phyloP scores from a whole-genome alignment of 2,113 vertebrate species.

The Hippocampus abdominalis region DNA sequence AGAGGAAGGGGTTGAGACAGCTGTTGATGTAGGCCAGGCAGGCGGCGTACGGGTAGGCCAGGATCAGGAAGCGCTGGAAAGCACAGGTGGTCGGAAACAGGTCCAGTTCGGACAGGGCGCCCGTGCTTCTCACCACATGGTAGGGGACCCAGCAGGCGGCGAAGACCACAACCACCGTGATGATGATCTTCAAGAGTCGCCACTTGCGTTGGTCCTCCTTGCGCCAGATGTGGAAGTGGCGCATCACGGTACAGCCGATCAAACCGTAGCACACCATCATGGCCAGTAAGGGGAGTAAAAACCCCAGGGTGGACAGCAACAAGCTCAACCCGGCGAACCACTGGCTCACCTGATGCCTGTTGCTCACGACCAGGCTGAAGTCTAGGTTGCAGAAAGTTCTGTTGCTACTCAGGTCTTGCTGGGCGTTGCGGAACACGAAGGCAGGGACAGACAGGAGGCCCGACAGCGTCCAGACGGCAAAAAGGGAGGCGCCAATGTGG shows the following conservation, averaged over 20 bases:
- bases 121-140: constrained; percentile 79
- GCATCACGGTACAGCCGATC: constrained; percentile 77
- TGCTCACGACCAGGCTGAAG: constrained; percentile 64
- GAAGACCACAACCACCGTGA: too few relatives aligned
- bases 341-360: constrained; percentile 42
- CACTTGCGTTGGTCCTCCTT: constrained; percentile 75
- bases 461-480: constrained; percentile 74
- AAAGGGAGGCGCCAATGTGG: constrained; percentile 59
- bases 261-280: constrained; percentile 82
- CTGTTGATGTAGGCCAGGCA: constrained; percentile 84
- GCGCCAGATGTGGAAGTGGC: constrained; percentile 77
- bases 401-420: constrained; percentile 50
- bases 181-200: constrained; percentile 66
- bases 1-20: constrained; percentile 85
- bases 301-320: constrained; percentile 75
- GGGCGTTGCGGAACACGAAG: constrained; percentile 73
- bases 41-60: constrained; percentile 79
- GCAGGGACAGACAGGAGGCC: constrained; percentile 74
- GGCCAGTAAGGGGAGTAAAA: constrained; percentile 77
- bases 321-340: constrained; percentile 79
- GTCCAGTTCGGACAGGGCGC: constrained; percentile 74
- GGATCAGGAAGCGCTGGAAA: constrained; percentile 70
- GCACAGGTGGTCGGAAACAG: constrained; percentile 68
- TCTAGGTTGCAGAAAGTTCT: constrained; percentile 76
- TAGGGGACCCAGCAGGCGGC: constrained; percentile 80